phyloP scores from a whole-genome alignment of 2,113 vertebrate genomes.

The Perccottus glenii region DNA sequence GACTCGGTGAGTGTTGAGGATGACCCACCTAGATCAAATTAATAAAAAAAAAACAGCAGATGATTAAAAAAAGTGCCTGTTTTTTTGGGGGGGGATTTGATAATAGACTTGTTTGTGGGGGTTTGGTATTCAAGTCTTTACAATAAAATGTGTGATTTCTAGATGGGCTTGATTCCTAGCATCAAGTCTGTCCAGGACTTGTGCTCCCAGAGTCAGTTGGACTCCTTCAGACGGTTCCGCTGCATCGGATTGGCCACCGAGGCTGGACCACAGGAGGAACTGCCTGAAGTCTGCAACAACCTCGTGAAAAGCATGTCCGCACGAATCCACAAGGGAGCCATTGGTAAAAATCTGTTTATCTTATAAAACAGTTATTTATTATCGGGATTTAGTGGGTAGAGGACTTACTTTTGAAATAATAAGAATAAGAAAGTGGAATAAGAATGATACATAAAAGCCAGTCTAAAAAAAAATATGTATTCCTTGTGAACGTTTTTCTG shows the following conservation, averaged over 20 bases:
- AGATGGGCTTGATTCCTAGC: slow-evolving; percentile 87
- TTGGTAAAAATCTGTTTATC: too few relatives aligned
- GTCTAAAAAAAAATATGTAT: too few relatives aligned
- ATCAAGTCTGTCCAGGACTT: slow-evolving; percentile 78
- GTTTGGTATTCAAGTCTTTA: too few relatives aligned
- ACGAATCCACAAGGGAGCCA: slow-evolving; percentile 80
- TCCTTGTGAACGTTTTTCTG: not conserved
- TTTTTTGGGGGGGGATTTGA: too few relatives aligned
- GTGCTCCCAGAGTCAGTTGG: slow-evolving; percentile 77
- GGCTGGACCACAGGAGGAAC: slow-evolving; percentile 56
- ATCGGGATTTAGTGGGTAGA: too few relatives aligned
- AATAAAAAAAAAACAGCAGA: too few relatives aligned
- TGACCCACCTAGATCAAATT: not conserved
- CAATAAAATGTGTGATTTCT: not conserved
- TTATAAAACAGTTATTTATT: too few relatives aligned
- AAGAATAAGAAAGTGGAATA: too few relatives aligned
- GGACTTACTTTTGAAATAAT: too few relatives aligned
- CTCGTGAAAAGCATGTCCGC: slow-evolving; percentile 84
- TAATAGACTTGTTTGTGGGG: too few relatives aligned
- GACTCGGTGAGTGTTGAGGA: slow-evolving; percentile 84
- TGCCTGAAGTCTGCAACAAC: slow-evolving; percentile 73
- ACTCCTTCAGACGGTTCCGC: slow-evolving; percentile 77
- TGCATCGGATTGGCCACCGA: slow-evolving; percentile 80
- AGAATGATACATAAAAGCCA: too few relatives aligned
- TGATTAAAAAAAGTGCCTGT: too few relatives aligned